A percentile compares a stretch with the other conserved stretches of the same genome.
Evolutionary conservation across 2,797 vertebrate genomes (phyloP).

Genomic region (Masticophis lateralis): DNA sequence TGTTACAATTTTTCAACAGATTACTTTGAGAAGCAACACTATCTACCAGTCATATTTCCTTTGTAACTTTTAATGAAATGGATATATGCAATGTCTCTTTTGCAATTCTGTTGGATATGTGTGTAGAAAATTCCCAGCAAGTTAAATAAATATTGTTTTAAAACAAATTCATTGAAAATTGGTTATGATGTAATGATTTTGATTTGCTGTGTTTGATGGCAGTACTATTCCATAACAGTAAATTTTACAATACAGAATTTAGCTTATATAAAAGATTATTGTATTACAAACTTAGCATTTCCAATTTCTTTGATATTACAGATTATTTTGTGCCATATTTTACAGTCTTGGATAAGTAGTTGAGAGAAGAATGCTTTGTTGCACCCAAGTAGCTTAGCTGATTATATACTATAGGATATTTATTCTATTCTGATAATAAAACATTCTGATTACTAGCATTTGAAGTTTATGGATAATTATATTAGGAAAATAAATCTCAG

Average conservation of each 20-base stretch:
- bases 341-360: constrained; percentile 35
- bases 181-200: constrained; percentile 36
- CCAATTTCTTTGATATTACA: constrained; percentile 43
- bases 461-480: constrained; percentile 31
- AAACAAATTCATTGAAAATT: constrained; percentile 56
- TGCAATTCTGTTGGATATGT: neutral
- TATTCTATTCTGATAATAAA: constrained; percentile 51
- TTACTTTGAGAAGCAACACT: neutral
- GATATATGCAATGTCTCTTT: neutral
- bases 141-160: constrained; percentile 39
- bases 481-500: constrained; percentile 50
- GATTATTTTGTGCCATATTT: constrained; percentile 39
- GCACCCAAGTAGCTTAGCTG: constrained; percentile 11
- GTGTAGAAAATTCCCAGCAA: neutral
- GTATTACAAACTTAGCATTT: constrained; percentile 29
- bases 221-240: constrained; percentile 38
- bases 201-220: constrained; percentile 35
- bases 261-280: neutral
- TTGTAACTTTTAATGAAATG: neutral
- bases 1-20: constrained; percentile 44
- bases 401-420: constrained; percentile 44
- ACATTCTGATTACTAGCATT: constrained; percentile 46
- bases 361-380: constrained; percentile 46
- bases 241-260: constrained; percentile 47
- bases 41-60: neutral